Conservation (phyloP, 2,113 vertebrate species). For the Barnardius zonarius region DNA sequence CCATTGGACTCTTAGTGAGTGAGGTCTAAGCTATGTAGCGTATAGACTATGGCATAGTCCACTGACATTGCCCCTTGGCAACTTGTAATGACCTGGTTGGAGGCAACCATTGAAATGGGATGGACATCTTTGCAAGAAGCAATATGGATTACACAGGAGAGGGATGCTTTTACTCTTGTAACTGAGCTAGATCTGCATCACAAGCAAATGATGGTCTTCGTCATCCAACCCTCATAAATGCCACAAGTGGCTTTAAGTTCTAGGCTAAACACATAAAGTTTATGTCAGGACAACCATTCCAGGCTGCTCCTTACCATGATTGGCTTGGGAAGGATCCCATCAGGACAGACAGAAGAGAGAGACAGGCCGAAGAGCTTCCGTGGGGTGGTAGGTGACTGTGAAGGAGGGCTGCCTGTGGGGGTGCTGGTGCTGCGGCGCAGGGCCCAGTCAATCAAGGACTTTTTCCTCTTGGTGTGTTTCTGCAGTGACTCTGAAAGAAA, state of each 20-base stretch:
- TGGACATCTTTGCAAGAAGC: background rate
- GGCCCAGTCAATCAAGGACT: conserved; percentile 80
- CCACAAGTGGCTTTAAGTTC: background rate
- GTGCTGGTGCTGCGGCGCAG: conserved; percentile 70
- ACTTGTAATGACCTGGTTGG: background rate
- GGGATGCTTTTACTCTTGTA: background rate
- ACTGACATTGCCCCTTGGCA: background rate
- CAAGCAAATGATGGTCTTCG: background rate
- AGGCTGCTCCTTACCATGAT: conserved; percentile 71
- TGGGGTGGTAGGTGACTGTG: conserved; percentile 56
- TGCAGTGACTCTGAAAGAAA: conserved; percentile 62
- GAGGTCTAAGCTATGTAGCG: background rate
- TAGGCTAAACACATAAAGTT: background rate
- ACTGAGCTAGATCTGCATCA: background rate
- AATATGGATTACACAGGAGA: background rate
- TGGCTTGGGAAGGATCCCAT: conserved; percentile 76
- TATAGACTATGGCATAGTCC: background rate
- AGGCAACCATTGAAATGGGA: background rate
- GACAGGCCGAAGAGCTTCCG: conserved; percentile 76
- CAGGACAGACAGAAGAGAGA: conserved; percentile 74
- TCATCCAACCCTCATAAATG: background rate
- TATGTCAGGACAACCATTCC: background rate
- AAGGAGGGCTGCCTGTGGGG: conserved; percentile 31
- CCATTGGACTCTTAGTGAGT: background rate
- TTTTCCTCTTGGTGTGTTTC: conserved; percentile 75